Evolutionary conservation across 2,113 vertebrate genomes (phyloP), one percentile per base, ranked within the genome.

Genomic region (Zootoca vivipara): DNA sequence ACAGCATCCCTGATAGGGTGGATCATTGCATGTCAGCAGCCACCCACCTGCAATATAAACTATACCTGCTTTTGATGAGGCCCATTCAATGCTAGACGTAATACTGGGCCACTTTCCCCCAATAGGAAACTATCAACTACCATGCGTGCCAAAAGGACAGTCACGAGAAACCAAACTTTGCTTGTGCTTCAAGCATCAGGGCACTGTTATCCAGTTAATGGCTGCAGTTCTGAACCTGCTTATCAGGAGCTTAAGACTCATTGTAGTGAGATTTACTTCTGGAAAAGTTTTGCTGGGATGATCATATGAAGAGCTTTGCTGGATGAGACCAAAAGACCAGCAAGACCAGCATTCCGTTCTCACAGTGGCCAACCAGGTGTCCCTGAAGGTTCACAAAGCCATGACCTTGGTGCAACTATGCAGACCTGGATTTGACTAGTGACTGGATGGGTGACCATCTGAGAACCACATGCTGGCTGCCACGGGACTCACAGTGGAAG

Each of bases 51-150:
- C 93, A 93, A 74, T 92, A 94, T 96, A 94, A 95, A 94, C 92
- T 90, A 85, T 94, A 94, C 94, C 94, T 96, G 93, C 88, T 92
- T 96, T 95, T 95, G 95, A 95, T 93, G 94, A 94, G 91, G 91
- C 92, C 93, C 89, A 93, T 95, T 93, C 88, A 93, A 92, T 79
- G 84, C 67, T 91, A 82, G 91, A 93, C 91, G 91, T 91, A 82
- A 90, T 81, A 83, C 92, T 73, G 0, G 15, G 88, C 81, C 92
- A 87, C 83, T 93, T 81, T 92, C 90, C 92, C 83, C 7, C 0
- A 87, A 85, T 83, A 87, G 89, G 90, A 94, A 96, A 78, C 83
- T 64, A 74, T 10, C 0, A 73, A 93, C 91, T 87, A 91, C 87
- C 86, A 83, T 62, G 56, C 86, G 42, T 7, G 84, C 84, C 20